Conservation (phyloP, 1,140 invertebrate species). For the Panagrolaimus sp. region DNA sequence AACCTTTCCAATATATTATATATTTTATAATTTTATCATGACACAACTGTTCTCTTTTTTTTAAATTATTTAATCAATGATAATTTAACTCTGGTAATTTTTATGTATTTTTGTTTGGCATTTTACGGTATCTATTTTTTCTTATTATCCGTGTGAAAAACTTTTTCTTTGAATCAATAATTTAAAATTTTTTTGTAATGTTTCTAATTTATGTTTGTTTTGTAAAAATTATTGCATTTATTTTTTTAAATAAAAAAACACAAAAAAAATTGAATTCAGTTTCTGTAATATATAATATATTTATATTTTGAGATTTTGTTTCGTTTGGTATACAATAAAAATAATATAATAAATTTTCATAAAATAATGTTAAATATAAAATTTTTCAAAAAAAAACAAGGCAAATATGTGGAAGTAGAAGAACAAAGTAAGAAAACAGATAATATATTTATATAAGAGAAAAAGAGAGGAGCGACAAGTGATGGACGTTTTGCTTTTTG, state of each 20-base stretch:
- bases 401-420: background rate
- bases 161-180: background rate
- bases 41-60: background rate
- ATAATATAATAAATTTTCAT: background rate
- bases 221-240: background rate
- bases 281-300: background rate
- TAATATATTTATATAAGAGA: background rate
- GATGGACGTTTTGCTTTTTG: background rate
- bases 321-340: too few relatives aligned
- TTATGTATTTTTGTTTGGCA: background rate
- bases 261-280: background rate
- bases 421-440: background rate
- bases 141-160: background rate
- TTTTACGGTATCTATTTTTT: background rate
- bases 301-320: background rate
- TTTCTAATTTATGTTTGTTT: background rate
- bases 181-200: too few relatives aligned
- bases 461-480: background rate
- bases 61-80: background rate
- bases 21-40: too few relatives aligned
- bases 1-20: too few relatives aligned
- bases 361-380: background rate
- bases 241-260: background rate
- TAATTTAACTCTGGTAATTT: constrained; percentile 1
- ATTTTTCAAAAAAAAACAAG: background rate